Evolutionary conservation across 2,888 invertebrate species (phyloP), one percentile per base, ranked within the genome.

Genomic region (Electrophaes corylata): DNA sequence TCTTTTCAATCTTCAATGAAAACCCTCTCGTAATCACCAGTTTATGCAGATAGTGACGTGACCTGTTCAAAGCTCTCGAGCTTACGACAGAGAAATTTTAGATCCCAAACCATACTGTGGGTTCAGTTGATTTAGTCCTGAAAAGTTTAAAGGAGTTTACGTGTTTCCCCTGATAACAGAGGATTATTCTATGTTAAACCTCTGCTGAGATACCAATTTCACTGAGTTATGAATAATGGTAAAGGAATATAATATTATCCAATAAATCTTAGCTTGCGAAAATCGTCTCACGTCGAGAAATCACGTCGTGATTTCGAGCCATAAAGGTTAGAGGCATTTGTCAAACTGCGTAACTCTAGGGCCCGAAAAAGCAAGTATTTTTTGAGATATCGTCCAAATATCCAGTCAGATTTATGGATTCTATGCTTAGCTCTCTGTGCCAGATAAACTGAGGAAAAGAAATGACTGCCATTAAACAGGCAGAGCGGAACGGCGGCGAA

Each of bases 351-450:
- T 35, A 52, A 49, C 58, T 58, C 40, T 57, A 62, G 55, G 45
- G 12, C 18, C 44, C 35, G 23, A 57, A 61, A 64, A 50, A 35
- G 26, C 43, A 33, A 43, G 45, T 44, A 47, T 59, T 47, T 61
- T 66, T 65, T 37, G 49, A 63, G 46, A 72, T 64, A 64, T 64
- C 53, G 62, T 62, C 62, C 64, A 64, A 65, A 69, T 70, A 66
- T 64, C 48, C 49, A 66, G 49, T 12, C n/a, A 40, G 54, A 50
- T 57, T 67, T 62, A 73, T 68, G 64, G 63, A 69, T 70, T 52
- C 49, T 51, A 50, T 57, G 64, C 64, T 63, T 62, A 62, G 63
- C 72, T 64, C 62, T 35, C 52, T 45, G 23, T 53, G 47, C 60
- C 64, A 71, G 58, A 61, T 63, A 60, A 55, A 49, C 64, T 56